Evolutionary conservation across 2,113 vertebrate genomes (phyloP).

Genomic region (Ursus arctos): DNA sequence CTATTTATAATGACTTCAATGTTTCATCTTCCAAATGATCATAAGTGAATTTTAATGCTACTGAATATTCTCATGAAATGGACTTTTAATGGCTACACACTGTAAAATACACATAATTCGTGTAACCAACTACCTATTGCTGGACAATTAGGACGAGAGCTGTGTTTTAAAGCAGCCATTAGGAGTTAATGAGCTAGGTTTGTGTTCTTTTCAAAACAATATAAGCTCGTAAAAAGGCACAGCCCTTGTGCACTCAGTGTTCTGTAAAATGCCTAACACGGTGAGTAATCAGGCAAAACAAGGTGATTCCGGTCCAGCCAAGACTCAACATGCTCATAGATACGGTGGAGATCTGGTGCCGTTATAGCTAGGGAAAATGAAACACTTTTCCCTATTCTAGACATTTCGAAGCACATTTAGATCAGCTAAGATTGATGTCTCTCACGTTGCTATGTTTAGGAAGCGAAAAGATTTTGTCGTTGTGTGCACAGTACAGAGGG

Average conservation of each 20-base stretch:
- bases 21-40: conserved; percentile 31
- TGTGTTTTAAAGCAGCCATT: conserved; percentile 50
- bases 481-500: background rate
- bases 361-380: background rate
- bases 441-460: conserved; percentile 3
- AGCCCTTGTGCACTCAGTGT: background rate
- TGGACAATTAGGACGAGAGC: conserved; percentile 51
- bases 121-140: conserved; percentile 61
- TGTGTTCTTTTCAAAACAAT: conserved; percentile 49
- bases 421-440: background rate
- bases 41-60: conserved; percentile 67
- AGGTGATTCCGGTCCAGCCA: background rate
- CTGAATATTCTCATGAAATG: conserved; percentile 47
- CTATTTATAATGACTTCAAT: background rate
- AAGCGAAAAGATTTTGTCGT: background rate
- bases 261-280: background rate
- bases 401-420: conserved; percentile 6
- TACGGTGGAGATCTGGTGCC: background rate
- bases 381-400: background rate
- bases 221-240: background rate
- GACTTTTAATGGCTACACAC: conserved; percentile 36
- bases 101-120: conserved; percentile 71
- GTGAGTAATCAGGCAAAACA: background rate
- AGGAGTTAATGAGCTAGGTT: conserved; percentile 62
- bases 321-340: background rate